These are phyloP conservation scores for Oncorhynchus kisutch DNA, from an alignment of 2,113 vertebrate species.

Conservation along the genomic window DNA sequence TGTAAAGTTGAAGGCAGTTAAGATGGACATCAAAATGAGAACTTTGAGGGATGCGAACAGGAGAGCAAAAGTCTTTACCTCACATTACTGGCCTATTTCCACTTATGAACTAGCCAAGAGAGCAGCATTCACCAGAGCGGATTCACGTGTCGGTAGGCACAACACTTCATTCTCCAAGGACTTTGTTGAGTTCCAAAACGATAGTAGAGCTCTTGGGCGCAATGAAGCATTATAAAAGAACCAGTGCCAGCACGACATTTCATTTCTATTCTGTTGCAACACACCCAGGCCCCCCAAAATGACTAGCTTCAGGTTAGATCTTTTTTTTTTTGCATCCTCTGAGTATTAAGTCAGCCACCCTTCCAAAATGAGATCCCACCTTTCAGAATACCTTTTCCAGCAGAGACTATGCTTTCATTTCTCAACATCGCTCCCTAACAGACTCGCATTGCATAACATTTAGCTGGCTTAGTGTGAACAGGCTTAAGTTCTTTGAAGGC, in stretches of 20 bases:
- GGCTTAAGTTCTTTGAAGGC: constrained; percentile 22
- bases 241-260: constrained; percentile 34
- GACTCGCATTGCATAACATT: constrained; percentile 5
- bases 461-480: background rate
- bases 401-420: background rate
- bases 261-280: constrained; percentile 5
- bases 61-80: constrained; percentile 87
- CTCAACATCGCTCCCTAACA: background rate
- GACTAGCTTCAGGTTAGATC: background rate
- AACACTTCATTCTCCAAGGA: constrained; percentile 88
- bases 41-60: constrained; percentile 81
- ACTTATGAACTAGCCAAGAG: constrained; percentile 84
- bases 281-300: background rate
- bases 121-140: constrained; percentile 82
- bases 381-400: background rate
- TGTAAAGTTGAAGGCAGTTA: constrained; percentile 22
- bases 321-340: background rate
- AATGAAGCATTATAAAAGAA: constrained; percentile 72
- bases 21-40: constrained; percentile 48
- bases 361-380: background rate
- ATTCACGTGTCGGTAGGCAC: constrained; percentile 81
- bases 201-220: constrained; percentile 85
- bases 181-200: constrained; percentile 83
- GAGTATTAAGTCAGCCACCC: background rate
- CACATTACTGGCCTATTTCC: constrained; percentile 85